Evolutionary conservation across 2,888 invertebrate genomes (phyloP).

Genomic region (Campoplex nolae): DNA sequence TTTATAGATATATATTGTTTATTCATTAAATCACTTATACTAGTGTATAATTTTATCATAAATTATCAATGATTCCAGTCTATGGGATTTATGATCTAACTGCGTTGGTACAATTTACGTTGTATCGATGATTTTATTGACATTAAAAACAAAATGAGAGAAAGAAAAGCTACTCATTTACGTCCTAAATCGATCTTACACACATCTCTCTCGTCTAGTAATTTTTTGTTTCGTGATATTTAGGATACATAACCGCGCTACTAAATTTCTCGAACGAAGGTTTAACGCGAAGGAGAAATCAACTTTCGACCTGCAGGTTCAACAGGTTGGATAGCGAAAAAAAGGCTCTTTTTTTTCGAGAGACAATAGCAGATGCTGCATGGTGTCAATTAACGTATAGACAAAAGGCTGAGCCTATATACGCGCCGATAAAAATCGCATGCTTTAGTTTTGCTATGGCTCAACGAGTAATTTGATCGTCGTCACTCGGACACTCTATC

Average conservation of each 20-base stretch:
- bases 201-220: conserved; percentile 29
- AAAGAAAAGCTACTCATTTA: conserved; percentile 18
- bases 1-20: conserved; percentile 37
- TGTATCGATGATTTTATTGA: conserved; percentile 64
- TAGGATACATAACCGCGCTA: conserved; percentile 77
- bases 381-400: conserved; percentile 52
- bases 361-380: conserved; percentile 29
- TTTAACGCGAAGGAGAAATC: conserved; percentile 12
- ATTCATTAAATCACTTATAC: conserved; percentile 41
- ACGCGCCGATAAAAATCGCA: conserved; percentile 34
- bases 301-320: conserved; percentile 24
- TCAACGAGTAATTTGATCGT: conserved; percentile 53
- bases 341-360: background rate
- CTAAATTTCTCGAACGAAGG: conserved; percentile 63
- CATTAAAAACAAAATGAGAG: background rate
- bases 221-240: conserved; percentile 56
- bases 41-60: conserved; percentile 49
- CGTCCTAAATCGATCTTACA: conserved; percentile 45
- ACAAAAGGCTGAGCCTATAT: conserved; percentile 18
- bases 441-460: conserved; percentile 39
- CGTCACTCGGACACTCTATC: conserved; percentile 45
- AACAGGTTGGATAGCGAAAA: conserved; percentile 17
- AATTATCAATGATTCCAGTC: conserved; percentile 69
- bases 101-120: conserved; percentile 69
- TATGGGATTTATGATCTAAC: conserved; percentile 70